Percentiles rank a stretch among this genome's conserved stretches.
Evolutionary conservation across 1,140 invertebrate genomes (phyloP).

Genomic region (Melitaea cinxia): DNA sequence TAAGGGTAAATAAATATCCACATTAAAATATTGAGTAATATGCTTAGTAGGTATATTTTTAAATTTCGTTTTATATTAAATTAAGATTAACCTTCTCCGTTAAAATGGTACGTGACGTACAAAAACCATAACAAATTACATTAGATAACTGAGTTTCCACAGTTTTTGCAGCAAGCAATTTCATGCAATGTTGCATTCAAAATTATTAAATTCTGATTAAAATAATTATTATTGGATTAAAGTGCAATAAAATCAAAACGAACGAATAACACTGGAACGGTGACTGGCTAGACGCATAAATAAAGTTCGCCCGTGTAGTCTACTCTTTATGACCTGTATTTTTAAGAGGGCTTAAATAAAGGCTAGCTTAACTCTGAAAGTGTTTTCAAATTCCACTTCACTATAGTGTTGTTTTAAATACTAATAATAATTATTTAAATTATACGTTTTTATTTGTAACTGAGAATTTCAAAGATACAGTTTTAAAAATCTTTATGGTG

Average conservation of each 20-base stretch:
- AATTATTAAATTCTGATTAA: not conserved
- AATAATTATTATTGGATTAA: not conserved
- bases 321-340: constrained; percentile 1
- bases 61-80: too few species aligned
- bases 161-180: too few species aligned
- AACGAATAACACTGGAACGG: not conserved
- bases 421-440: too few species aligned
- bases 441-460: too few species aligned
- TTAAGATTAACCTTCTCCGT: too few species aligned
- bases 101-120: too few species aligned
- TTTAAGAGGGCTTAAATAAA: not conserved
- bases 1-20: not conserved
- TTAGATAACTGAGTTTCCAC: too few species aligned
- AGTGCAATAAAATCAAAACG: not conserved
- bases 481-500: too few species aligned
- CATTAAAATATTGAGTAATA: not conserved
- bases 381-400: not conserved
- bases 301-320: not conserved
- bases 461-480: too few species aligned
- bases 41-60: not conserved
- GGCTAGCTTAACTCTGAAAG: not conserved
- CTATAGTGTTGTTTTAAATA: not conserved
- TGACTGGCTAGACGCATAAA: constrained; percentile 1
- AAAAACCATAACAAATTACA: too few species aligned
- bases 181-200: too few species aligned